Evolutionary conservation across 1,140 invertebrate genomes (phyloP).

Genomic region (Bombus waltoni): DNA sequence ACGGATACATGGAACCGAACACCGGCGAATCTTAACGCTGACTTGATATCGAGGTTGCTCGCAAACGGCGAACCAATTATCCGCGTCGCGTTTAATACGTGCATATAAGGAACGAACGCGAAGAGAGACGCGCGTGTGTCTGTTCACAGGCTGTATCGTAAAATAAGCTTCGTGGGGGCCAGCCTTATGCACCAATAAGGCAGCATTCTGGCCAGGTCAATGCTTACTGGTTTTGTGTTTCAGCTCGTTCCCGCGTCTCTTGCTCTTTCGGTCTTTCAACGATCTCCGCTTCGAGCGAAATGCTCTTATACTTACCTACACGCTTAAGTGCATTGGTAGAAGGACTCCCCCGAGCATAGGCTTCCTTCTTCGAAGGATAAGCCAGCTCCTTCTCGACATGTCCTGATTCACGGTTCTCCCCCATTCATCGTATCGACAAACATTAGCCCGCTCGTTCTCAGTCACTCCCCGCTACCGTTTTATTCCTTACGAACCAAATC

Average conservation of each 20-base stretch:
- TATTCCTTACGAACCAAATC: not conserved
- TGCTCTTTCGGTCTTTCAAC: constrained; percentile 17
- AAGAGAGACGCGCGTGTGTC: not conserved
- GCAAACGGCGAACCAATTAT: constrained; percentile 63
- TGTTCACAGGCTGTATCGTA: constrained; percentile 66
- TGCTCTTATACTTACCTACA: not conserved
- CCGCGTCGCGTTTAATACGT: constrained; percentile 47
- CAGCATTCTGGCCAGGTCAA: constrained; percentile 77
- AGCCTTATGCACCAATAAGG: constrained; percentile 75
- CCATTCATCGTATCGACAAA: not conserved
- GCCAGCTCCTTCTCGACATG: not conserved
- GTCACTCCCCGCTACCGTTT: not conserved
- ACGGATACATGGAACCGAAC: not conserved
- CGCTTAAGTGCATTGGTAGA: not conserved
- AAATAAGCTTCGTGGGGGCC: constrained; percentile 76
- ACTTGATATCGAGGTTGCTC: constrained; percentile 49
- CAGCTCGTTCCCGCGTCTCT: constrained; percentile 56
- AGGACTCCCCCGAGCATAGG: not conserved
- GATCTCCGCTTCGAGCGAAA: constrained; percentile 30
- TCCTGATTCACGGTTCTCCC: not conserved
- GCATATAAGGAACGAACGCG: constrained; percentile 47
- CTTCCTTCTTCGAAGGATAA: constrained; percentile 25
- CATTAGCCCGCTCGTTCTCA: not conserved
- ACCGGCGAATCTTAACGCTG: constrained; percentile 47
- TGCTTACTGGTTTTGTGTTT: constrained; percentile 81